phyloP scores from a whole-genome alignment of 2,888 invertebrate genomes.

The Gerosis bhagava region DNA sequence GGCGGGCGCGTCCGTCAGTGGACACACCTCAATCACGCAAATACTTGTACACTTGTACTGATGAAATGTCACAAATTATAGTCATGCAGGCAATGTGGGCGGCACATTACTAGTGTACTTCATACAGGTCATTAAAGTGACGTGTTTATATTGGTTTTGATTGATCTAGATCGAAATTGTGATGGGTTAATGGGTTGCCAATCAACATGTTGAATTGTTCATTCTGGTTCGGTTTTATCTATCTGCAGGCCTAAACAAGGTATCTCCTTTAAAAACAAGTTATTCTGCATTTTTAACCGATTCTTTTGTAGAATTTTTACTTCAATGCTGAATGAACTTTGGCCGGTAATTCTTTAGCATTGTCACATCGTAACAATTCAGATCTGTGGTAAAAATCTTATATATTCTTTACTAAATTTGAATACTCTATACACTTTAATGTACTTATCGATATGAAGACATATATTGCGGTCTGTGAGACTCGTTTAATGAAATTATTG shows the following conservation, averaged over 20 bases:
- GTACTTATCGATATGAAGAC: conserved; percentile 6
- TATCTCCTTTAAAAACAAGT: no score
- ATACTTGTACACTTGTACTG: background rate
- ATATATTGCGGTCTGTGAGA: conserved; percentile 6
- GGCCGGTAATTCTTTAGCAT: no score
- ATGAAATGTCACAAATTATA: conserved; percentile 6
- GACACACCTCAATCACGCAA: conserved; percentile 41
- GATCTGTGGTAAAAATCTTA: background rate
- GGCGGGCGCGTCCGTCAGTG: conserved; percentile 39
- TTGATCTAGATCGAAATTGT: conserved; percentile 1
- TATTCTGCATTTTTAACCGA: conserved; percentile 14
- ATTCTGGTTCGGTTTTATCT: no score
- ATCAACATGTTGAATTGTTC: no score
- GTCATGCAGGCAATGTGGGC: background rate
- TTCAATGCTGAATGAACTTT: no score
- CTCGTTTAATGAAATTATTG: conserved; percentile 8
- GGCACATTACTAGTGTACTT: conserved; percentile 5
- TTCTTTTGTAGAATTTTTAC: background rate
- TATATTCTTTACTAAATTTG: background rate
- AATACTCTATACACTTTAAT: background rate
- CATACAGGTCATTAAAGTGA: conserved; percentile 1
- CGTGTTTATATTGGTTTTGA: conserved; percentile 9
- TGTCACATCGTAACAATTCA: no score
- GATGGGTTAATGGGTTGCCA: background rate
- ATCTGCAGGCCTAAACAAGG: no score